Base-by-base conservation (phyloP, 1,140 invertebrate species). In the Drosophila murphyi region DNA sequence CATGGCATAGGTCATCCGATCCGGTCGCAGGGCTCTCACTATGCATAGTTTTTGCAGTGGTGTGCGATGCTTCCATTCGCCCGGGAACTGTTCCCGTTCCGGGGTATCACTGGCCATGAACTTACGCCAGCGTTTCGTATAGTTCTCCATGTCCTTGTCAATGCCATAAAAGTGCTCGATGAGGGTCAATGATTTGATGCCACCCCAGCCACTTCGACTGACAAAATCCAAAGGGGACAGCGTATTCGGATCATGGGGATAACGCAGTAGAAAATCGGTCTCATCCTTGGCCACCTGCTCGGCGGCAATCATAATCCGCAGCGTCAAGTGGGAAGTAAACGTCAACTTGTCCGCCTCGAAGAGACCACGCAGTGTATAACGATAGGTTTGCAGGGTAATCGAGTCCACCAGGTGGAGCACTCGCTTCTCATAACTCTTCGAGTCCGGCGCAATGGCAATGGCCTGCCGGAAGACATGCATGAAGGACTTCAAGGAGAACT, bases 401-500 rank as follows among this genome's bases (percentile, higher is more conserved):
- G 95, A 96, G 68, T 98, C 97, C 52, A 98, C 96, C 31, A 99
- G 93, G 88, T 97, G 96, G 0, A 91, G 59, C 2, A 99, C 97
- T 35, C 98, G 93, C n/a, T 94, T 93, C 47, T 95, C 94, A 0
- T 98, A 93, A 3, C 93, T 94, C 29, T 97, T 96, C 2, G 95
- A 76, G 2, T 82, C 94, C 35, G 95, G 94, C 0, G 97, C 96
- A 70, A 93, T 94, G 31, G 94, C 94, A 43, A 99, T 96, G 2
- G 98, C 97, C 77, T 97, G 97, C 76, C 96, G 96, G 92, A 99
- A 99, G 1, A 99, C 98, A 5, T 97, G 96, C 92, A 96, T 98
- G 93, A 98, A 99, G 0, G 98, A 97, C 93, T 99, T 98, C 7
- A 99, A 91, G 0, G 98, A 99, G 93, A 99, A 99, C 90, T 98